Conservation (phyloP, 2,888 invertebrate genomes). For the Eupsilia transversa region DNA sequence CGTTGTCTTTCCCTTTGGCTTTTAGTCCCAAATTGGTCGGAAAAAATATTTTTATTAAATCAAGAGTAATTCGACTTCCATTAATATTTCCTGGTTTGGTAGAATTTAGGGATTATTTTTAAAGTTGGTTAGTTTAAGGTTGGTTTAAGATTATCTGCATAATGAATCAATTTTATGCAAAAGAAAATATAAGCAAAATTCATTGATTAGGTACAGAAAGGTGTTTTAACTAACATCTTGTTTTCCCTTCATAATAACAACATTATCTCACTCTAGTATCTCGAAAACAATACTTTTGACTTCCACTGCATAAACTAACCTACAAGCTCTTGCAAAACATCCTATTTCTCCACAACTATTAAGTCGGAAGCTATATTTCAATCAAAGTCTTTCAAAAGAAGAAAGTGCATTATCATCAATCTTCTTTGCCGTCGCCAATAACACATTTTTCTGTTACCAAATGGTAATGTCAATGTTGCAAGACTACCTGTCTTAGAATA, state of each 20-base stretch:
- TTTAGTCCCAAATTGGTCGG: slow-evolving; percentile 28
- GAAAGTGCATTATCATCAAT: slow-evolving; percentile 48
- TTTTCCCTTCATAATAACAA: not conserved
- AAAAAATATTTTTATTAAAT: slow-evolving; percentile 53
- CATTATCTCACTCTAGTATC: not conserved
- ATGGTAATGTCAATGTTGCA: not conserved
- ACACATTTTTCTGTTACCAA: not conserved
- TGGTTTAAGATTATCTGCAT: not conserved
- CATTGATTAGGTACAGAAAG: not conserved
- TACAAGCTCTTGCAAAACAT: not conserved
- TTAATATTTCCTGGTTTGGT: slow-evolving; percentile 13
- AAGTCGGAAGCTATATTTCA: slow-evolving; percentile 28
- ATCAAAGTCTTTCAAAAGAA: slow-evolving; percentile 35
- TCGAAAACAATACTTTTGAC: not conserved
- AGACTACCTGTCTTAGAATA: too few species aligned
- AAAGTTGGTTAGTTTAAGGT: not conserved
- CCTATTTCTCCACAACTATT: not conserved
- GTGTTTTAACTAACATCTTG: not conserved
- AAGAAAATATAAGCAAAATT: not conserved
- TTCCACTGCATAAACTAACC: not conserved
- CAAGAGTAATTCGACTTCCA: slow-evolving; percentile 20
- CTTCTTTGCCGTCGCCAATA: slow-evolving; percentile 22
- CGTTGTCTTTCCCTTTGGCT: slow-evolving; percentile 42
- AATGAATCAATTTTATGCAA: not conserved
- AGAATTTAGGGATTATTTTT: slow-evolving; percentile 4